Evolutionary conservation across 2,888 invertebrate species (phyloP), one percentile per base, ranked within the genome.

Genomic region (Tridacna gigas): DNA sequence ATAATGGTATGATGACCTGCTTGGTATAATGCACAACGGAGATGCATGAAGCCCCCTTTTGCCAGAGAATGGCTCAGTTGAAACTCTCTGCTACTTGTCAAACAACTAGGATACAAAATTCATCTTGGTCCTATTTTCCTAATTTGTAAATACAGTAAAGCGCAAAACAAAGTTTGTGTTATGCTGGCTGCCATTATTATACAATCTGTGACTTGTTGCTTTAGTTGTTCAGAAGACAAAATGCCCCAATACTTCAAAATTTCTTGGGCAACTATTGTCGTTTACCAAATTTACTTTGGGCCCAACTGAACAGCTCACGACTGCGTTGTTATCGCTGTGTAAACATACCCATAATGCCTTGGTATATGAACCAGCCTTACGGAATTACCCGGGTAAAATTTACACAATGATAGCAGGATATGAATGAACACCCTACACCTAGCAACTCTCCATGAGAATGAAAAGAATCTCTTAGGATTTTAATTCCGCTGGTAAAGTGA

Each of bases 391-490:
- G 47, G 48, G 61, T 71, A 80, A 75, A 79, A 86, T 86, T 86
- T 83, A 83, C 83, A 84, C 82, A 86, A 65, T 81, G 86, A 86
- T 86, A 84, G 74, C 20, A 75, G 71, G 80, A 60, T 65, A 66
- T 74, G 76, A 78, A 82, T 77, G 67, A 77, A 74, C 77, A 74
- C 69, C 80, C 51, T 60, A 76, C 83, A 80, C 84, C 84, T 87
- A 84, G 87, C 87, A 84, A 84, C 84, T 67, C 69, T 80, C 73
- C 69, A 83, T 74, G 81, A 63, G 84, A 83, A 79, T 74, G 81
- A 83, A 85, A 77, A 78, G 77, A 80, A 83, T 85, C 87, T 87
- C 87, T 74, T 47, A 83, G 87, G 84, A 83, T 77, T 81, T 82
- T 81, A 82, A 84, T 83, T 83, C 82, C 84, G 71, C 79, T 74